Evolutionary conservation across 2,113 vertebrate species (phyloP).

Genomic region (Equus quagga): DNA sequence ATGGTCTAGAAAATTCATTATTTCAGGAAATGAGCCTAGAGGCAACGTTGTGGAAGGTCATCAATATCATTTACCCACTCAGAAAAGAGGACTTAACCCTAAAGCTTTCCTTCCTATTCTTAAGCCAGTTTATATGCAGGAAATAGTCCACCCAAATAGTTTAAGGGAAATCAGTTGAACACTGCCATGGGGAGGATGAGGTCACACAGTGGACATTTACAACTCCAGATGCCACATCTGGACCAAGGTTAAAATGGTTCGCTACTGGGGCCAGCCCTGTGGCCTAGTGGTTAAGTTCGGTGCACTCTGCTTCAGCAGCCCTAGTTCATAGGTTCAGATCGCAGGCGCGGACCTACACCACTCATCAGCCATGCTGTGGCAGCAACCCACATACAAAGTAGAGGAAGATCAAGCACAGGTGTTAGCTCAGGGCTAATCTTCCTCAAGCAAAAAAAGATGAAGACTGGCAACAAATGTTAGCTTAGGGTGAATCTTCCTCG

Average conservation of each 20-base stretch:
- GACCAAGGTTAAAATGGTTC: not conserved
- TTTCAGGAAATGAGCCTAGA: not conserved
- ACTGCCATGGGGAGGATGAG: not conserved
- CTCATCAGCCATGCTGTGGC: too few species aligned
- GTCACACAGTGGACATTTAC: not conserved
- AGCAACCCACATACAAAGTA: too few species aligned
- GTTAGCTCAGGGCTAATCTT: too few species aligned
- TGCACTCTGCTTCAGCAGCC: too few species aligned
- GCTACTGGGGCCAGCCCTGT: not conserved
- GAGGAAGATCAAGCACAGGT: too few species aligned
- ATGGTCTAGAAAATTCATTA: conserved; percentile 11
- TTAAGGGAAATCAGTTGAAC: conserved; percentile 9
- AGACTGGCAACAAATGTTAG: too few species aligned
- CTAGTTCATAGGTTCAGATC: too few species aligned
- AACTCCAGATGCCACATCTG: not conserved
- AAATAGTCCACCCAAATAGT: not conserved
- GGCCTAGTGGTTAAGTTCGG: too few species aligned
- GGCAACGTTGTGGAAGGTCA: not conserved
- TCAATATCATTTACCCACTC: not conserved
- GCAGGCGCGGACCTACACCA: too few species aligned
- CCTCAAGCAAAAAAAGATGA: too few species aligned
- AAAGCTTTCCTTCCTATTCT: conserved; percentile 10
- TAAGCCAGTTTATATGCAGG: conserved; percentile 36
- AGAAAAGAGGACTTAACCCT: not conserved
- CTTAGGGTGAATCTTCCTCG: too few species aligned